A percentile compares a stretch with the other conserved stretches of the same genome.
Conservation (phyloP, 1,140 invertebrate genomes). For the Zaprionus camerounensis region DNA sequence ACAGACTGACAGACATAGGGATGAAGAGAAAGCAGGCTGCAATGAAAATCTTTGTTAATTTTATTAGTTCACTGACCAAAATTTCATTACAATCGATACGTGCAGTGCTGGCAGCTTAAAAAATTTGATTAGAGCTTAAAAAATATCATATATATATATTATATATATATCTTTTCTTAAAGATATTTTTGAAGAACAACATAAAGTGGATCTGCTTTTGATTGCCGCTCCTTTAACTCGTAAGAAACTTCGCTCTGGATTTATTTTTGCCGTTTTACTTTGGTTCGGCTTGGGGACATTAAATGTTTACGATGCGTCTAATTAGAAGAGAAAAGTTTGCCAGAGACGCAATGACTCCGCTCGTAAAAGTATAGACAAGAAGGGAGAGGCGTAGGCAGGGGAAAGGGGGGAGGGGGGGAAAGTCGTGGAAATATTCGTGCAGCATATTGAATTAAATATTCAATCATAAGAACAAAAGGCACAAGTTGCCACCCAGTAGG, state of each 20-base stretch:
- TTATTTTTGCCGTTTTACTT: not conserved
- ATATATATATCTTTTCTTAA: too few species aligned
- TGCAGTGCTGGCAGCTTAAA: not conserved
- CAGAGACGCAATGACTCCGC: slow-evolving; percentile 1
- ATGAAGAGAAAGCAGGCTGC: not conserved
- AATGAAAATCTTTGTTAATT: slow-evolving; percentile 62
- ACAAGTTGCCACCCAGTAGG: slow-evolving; percentile 52
- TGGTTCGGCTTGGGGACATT: slow-evolving; percentile 4
- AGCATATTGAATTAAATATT: slow-evolving; percentile 81
- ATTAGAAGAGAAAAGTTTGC: slow-evolving; percentile 38
- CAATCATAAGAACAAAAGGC: slow-evolving; percentile 74
- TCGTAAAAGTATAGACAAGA: slow-evolving; percentile 28
- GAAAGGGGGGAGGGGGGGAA: slow-evolving; percentile 3
- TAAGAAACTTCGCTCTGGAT: not conserved
- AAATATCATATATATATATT: not conserved
- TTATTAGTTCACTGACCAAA: slow-evolving; percentile 12
- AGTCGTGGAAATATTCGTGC: slow-evolving; percentile 57
- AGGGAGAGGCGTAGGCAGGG: not conserved
- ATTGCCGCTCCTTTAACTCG: not conserved
- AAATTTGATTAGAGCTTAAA: not conserved
- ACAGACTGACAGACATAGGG: not conserved
- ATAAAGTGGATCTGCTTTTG: not conserved
- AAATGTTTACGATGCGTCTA: slow-evolving; percentile 51
- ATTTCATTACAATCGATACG: not conserved
- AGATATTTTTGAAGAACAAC: not conserved